Base-by-base conservation (phyloP, 2,888 invertebrate genomes). In the Mimachlamys varia region DNA sequence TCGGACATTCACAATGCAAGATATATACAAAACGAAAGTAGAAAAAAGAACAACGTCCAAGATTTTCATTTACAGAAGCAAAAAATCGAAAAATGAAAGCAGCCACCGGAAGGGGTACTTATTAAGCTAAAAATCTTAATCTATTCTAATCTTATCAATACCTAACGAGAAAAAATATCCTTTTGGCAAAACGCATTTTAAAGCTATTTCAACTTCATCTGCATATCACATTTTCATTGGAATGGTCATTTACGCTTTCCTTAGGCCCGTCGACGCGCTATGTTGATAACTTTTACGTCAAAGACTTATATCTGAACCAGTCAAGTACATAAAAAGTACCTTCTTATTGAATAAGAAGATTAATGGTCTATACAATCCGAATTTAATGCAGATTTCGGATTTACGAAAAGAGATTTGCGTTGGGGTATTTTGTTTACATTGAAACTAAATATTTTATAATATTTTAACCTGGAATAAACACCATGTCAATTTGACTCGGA, bases 111-210 rank as follows among this genome's bases (percentile, higher is more conserved):
- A 62, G 62, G 62, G 22, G 76, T 10, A 33, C 7, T 27, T 76
- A 10, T 76, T 22, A 33, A 44, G 27, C 27, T 22, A 76, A 76
- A 12, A 58, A 58, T n/a, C 12, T 76, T 12, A 27, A 76, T 76
- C 0, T 58, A 58, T 44, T 44, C 44, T 44, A 44, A 44, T 44
- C 44, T 44, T 44, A 44, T 44, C 33, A 33, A 27, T 7, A 27
- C 33, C 76, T 12, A 10, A 7, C 12, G 10, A 7, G 76, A 76
- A 76, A n/a, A 76, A 33, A 19, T 22, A 76, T 76, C 76, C 27
- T 76, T 76, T 76, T 76, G 76, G 76, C 76, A 76, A 44, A 76
- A 22, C 76, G 22, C 27, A 33, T 76, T 12, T 76, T 76, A 76
- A 76, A 76, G 76, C 76, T 76, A 22, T 33, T 1, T 27, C 0